These are phyloP conservation scores for Conops quadrifasciatus DNA, from an alignment of 2,888 invertebrate species.

Conservation along the genomic window DNA sequence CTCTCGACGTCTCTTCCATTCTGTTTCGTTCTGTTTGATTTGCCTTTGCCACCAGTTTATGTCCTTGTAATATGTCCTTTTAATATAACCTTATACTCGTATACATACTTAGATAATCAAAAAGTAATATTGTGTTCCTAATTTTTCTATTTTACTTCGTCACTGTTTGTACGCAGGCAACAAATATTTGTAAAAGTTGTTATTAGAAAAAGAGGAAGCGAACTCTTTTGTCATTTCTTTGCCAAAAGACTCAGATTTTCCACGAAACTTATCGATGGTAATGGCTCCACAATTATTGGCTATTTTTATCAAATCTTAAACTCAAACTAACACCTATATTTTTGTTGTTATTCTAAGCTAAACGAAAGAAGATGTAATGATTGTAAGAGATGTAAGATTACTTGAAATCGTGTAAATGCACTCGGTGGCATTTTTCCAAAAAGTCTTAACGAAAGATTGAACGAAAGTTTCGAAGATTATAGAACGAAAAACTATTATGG, in stretches of 20 bases:
- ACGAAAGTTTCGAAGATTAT: too few relatives aligned
- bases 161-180: constrained; percentile 25
- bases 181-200: background rate
- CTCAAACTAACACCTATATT: constrained; percentile 45
- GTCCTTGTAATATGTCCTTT: background rate
- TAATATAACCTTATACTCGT: constrained; percentile 7
- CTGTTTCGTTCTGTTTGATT: background rate
- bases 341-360: constrained; percentile 60
- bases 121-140: constrained; percentile 62
- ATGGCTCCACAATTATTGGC: constrained; percentile 67
- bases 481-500: too few relatives aligned
- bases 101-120: constrained; percentile 57
- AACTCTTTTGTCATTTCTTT: constrained; percentile 66
- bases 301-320: constrained; percentile 48
- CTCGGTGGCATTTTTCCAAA: too few relatives aligned
- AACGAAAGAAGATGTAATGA: constrained; percentile 39
- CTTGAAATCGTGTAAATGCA: too few relatives aligned
- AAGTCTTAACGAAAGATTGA: too few relatives aligned
- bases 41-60: background rate
- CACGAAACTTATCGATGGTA: constrained; percentile 67
- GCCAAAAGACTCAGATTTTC: constrained; percentile 66
- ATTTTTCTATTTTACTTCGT: constrained; percentile 41
- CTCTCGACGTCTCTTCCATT: too few relatives aligned
- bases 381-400: background rate
- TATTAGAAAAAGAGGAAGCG: constrained; percentile 48